Evolutionary conservation across 2,113 vertebrate genomes (phyloP).

Genomic region (Leptocoma aspasia): DNA sequence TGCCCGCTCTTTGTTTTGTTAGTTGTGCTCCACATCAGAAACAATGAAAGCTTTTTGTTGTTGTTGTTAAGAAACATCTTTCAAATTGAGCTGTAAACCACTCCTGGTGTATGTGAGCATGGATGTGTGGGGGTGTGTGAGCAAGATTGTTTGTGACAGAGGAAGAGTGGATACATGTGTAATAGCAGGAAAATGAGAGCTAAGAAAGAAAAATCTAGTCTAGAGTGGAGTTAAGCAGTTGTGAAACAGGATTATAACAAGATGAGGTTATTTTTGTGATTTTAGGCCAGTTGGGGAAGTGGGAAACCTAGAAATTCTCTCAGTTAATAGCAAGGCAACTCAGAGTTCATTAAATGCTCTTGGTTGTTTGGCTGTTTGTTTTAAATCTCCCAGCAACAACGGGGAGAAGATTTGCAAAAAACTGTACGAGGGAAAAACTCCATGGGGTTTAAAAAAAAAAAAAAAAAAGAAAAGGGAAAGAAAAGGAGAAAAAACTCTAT

Average conservation of each 20-base stretch:
- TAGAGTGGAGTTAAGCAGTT: slow-evolving; percentile 24
- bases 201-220: slow-evolving; percentile 32
- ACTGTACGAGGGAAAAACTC: background rate
- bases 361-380: slow-evolving; percentile 36
- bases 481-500: background rate
- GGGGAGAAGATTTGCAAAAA: slow-evolving; percentile 10
- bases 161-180: slow-evolving; percentile 28
- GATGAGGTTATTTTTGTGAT: slow-evolving; percentile 27
- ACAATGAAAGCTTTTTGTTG: background rate
- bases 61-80: slow-evolving; percentile 10
- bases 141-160: slow-evolving; percentile 32
- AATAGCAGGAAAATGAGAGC: slow-evolving; percentile 1
- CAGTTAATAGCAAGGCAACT: slow-evolving; percentile 29
- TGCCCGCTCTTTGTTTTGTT: slow-evolving; percentile 44
- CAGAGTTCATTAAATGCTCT: slow-evolving; percentile 31
- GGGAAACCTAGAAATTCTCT: slow-evolving; percentile 56
- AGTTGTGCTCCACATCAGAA: slow-evolving; percentile 26
- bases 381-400: slow-evolving; percentile 61
- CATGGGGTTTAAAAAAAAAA: background rate
- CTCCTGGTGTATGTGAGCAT: slow-evolving; percentile 1
- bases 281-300: slow-evolving; percentile 32
- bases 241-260: slow-evolving; percentile 24
- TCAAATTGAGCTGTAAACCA: background rate
- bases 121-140: slow-evolving; percentile 41
- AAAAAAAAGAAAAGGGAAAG: no score